A percentile compares a stretch with the other conserved stretches of the same genome.
phyloP scores from a whole-genome alignment of 2,888 invertebrate genomes.

The Spicauda simplicius region DNA sequence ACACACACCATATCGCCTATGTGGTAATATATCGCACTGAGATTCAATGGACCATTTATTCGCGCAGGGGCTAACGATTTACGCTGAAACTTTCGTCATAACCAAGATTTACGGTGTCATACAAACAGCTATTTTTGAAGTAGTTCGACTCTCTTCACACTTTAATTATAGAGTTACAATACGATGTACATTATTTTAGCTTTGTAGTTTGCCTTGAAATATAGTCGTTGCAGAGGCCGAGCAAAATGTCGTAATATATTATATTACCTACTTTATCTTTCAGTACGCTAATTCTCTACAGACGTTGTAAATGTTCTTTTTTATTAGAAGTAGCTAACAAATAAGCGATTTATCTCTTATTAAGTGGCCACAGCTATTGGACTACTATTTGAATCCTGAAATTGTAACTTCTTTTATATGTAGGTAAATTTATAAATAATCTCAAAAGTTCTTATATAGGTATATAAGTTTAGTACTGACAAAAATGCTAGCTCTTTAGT shows the following conservation, averaged over 20 bases:
- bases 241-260: conserved; percentile 44
- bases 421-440: too few relatives aligned
- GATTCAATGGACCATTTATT: conserved; percentile 74
- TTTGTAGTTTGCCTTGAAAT: conserved; percentile 65
- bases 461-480: too few relatives aligned
- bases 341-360: too few relatives aligned
- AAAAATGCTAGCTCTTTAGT: too few relatives aligned
- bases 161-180: conserved; percentile 77
- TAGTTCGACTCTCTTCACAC: conserved; percentile 74
- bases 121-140: conserved; percentile 73
- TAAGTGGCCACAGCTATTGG: too few relatives aligned
- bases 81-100: conserved; percentile 72
- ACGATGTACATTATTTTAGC: conserved; percentile 66
- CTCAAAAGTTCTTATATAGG: too few relatives aligned
- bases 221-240: conserved; percentile 56
- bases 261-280: conserved; percentile 40
- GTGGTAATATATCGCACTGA: conserved; percentile 63
- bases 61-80: conserved; percentile 68
- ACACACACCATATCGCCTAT: too few relatives aligned
- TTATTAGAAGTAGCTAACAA: too few relatives aligned
- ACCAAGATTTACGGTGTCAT: conserved; percentile 78
- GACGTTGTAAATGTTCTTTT: neutral
- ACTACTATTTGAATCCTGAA: too few relatives aligned
- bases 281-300: conserved; percentile 40
- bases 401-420: too few relatives aligned